Base-by-base conservation (phyloP, 2,797 vertebrate genomes). In the Syncerus caffer region DNA sequence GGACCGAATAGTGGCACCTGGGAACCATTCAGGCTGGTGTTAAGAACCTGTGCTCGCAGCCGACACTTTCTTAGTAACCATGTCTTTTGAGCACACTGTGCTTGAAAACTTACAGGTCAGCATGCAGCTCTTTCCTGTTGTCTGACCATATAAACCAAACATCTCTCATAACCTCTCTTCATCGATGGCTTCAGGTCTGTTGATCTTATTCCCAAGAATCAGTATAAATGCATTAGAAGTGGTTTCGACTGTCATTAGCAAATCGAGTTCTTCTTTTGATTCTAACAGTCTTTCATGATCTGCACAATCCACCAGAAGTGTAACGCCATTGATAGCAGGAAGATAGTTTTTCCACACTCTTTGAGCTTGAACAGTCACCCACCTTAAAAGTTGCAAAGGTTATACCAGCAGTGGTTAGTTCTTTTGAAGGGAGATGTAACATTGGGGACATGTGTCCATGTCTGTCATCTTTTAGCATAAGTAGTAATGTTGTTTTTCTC, bases 261-360 rank as follows among this genome's bases (percentile, higher is more conserved):
- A 99, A 98, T 99, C 99, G 96, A 99, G 99, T 98, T 99, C 99
- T 98, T 99, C 99, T 99, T 99, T 99, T 91, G 99, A 99, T 99
- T 99, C 99, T 6, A 80, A 96, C 98, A 99, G 98, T 97, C 99
- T 99, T 27, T 15, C 38, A 0, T 92, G 85, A 98, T 99, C 99
- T 85, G 99, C 99, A 98, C 99, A 99, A 98, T 99, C 99, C 99
- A 99, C 99, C 76, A 99, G 99, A 99, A 99, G 99, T 95, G 99
- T 99, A 60, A 99, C 99, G 96, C 99, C 99, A 60, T 99, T 99
- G 95, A 99, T 99, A 93, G 99, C 99, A 92, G 99, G 99, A 98
- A 99, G 99, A 98, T 99, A 99, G 99, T 99, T 99, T 98, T 99
- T 99, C 99, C 99, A 99, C 90, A 99, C 99, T 99, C 99, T 99